Base-by-base conservation (phyloP, 2,113 vertebrate genomes). In the Himantopus leucocephalus region DNA sequence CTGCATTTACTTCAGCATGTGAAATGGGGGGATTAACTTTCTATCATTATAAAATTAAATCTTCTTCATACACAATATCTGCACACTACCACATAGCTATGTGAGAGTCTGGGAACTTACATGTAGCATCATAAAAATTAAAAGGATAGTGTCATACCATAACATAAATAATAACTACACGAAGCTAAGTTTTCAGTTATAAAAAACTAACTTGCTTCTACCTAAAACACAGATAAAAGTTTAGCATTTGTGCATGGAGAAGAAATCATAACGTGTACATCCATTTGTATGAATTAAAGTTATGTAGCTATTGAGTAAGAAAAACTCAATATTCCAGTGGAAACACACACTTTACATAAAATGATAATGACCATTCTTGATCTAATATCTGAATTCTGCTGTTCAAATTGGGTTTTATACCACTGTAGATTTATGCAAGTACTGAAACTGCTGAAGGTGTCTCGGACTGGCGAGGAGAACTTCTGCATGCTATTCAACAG, bases 381-480 rank as follows among this genome's bases (percentile, higher is more conserved):
- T 43, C 34, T 48, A 18, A n/a, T 82, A 45, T 56, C 89, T 48
- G 47, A 27, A 4, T 81, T 86, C 32, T 60, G 12, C 20, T 53
- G 37, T 93, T 83, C 85, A 87, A 90, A 64, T 62, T 63, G 37
- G 37, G 17, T 86, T 96, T 97, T 81, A 5, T 78, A 17, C 37
- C 85, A 16, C 86, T 53, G 15, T 89, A 98, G 98, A 43, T 96
- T 72, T 97, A 30, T 94, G 88, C 92, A 77, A 93, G 62, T 58
- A 66, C 90, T 79, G 97, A 96, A 10, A 74, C 97, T 94, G 59
- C 85, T 53, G 98, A 98, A 41, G 78, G 50, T 41, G 19, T 84
- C 26, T 97, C 93, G 14, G 99, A 99, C 97, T 99, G 99, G 99
- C 97, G 99, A 63, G 97, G 97, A 19, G 98, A 99, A 97, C 98